Conservation (phyloP, 2,797 vertebrate genomes). For the Gadopsis bispinosus region DNA sequence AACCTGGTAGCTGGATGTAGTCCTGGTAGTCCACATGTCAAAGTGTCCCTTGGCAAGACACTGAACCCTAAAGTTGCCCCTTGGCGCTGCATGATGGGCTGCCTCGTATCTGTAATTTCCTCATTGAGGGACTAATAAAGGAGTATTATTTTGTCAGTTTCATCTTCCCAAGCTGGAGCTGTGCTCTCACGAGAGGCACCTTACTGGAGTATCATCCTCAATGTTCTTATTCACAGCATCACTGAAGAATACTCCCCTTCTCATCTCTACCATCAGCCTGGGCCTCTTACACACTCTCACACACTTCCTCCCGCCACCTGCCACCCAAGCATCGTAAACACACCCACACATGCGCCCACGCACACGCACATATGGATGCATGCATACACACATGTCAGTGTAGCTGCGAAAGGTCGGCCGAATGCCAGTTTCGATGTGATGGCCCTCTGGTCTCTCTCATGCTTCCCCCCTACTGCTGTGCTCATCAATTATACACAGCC, state of each 20-base stretch:
- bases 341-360: conserved; percentile 25
- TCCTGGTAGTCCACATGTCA: too few species aligned
- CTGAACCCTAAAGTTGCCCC: too few species aligned
- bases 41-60: too few species aligned
- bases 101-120: too few species aligned
- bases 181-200: conserved; percentile 32
- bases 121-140: too few species aligned
- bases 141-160: neutral
- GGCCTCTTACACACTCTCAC: conserved; percentile 39
- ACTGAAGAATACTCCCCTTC: conserved; percentile 44
- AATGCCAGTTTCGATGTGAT: conserved; percentile 68
- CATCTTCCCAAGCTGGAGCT: conserved; percentile 1
- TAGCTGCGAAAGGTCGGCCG: conserved; percentile 73
- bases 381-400: conserved; percentile 28
- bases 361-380: conserved; percentile 10
- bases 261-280: conserved; percentile 39
- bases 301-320: conserved; percentile 55
- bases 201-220: conserved; percentile 15
- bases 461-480: conserved; percentile 60
- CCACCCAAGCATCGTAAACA: conserved; percentile 43
- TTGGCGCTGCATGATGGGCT: too few species aligned
- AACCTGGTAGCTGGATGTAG: too few species aligned
- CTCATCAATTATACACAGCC: conserved; percentile 81
- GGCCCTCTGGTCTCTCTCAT: conserved; percentile 65
- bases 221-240: conserved; percentile 41